Evolutionary conservation across 2,888 invertebrate genomes (phyloP), one percentile per base, ranked within the genome.

Genomic region (Cheilosia pagana): DNA sequence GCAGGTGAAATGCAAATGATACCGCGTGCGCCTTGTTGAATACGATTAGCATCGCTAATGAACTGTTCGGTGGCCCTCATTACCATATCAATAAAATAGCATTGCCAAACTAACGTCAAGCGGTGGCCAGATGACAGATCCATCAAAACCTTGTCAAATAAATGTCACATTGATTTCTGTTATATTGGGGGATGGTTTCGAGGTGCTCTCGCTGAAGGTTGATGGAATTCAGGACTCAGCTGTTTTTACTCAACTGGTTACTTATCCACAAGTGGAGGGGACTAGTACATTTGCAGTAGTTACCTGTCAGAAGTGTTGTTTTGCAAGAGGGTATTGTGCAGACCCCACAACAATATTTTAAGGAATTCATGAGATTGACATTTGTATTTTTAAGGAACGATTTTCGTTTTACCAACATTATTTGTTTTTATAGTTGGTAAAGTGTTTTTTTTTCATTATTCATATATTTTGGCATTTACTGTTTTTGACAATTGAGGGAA

Each of bases 61-160:
- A 74, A 28, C 12, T 16, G 19, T 39, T 10, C 19, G 2, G 7
- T 1, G 52, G 14, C 8, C n/a, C n/a, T 8, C 16, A 70, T 70
- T 74, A 57, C 43, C 63, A 85, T 71, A 76, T 35, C 85, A 85
- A 81, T 85, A 85, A 85, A 85, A 71, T 67, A 67, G 71, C 35
- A 72, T 65, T 63, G 72, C 81, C 60, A 70, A 67, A 53, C 68
- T 68, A 50, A 77, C 50, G 81, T 85, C 87, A 81, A 43, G 16
- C 39, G 25, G 57, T 25, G 50, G 71, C 52, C 87, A 87, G 87
- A 86, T 87, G 87, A 81, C 77, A 72, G 67, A 87, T 87, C 71
- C 81, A 87, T 88, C 87, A 86, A 71, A 74, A 65, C 60, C 67
- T 83, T 87, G 87, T 88, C 88, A 87, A 87, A 87, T 88, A 87